Evolutionary conservation across 2,113 vertebrate genomes (phyloP).

Genomic region (Centrocercus urophasianus): DNA sequence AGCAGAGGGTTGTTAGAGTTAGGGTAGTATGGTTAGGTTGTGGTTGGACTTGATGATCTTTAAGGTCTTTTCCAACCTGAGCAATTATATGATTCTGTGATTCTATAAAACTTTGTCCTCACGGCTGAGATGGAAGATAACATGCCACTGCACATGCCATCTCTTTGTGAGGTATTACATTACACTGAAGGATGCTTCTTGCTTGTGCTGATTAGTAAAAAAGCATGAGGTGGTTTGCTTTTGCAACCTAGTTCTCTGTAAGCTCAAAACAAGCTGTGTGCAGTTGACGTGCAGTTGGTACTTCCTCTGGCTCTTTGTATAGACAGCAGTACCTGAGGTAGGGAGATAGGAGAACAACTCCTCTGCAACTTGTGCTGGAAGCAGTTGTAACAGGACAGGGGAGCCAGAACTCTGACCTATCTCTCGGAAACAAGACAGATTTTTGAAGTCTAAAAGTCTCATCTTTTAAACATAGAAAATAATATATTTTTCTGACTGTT

Average conservation of each 20-base stretch:
- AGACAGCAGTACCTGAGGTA: background rate
- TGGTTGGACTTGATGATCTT: too few relatives aligned
- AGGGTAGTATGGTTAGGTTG: too few relatives aligned
- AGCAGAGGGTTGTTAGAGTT: too few relatives aligned
- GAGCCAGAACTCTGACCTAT: background rate
- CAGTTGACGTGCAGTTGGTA: background rate
- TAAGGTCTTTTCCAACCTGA: too few relatives aligned
- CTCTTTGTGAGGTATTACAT: background rate
- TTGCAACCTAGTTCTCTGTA: background rate
- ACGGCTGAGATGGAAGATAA: background rate
- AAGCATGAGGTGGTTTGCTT: background rate
- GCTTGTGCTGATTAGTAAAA: background rate
- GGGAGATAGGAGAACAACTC: background rate
- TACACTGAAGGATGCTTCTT: background rate
- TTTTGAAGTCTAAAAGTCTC: background rate
- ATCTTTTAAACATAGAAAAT: background rate
- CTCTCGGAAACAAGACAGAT: background rate
- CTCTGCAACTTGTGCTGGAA: background rate
- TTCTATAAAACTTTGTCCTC: background rate
- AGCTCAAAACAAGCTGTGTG: background rate
- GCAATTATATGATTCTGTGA: too few relatives aligned
- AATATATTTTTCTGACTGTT: background rate
- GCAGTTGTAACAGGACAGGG: background rate
- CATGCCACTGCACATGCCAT: too few relatives aligned
- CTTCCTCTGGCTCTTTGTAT: background rate